phyloP scores from a whole-genome alignment of 1,140 invertebrate genomes.

The Coenobita brevimanus region DNA sequence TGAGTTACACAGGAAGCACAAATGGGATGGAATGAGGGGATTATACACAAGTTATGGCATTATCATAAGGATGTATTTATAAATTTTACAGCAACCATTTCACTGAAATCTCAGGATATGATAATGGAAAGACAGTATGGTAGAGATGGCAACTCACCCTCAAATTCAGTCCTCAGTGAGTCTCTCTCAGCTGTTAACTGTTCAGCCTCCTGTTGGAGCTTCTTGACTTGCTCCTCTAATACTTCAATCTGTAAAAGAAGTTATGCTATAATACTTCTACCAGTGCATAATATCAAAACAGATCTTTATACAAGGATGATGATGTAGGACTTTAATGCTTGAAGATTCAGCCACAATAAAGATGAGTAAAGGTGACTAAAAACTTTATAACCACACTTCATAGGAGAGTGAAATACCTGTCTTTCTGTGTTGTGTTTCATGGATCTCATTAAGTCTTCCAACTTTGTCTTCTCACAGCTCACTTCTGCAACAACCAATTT shows the following conservation, averaged over 20 bases:
- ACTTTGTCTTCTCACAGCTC: conserved; percentile 37
- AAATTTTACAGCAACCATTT: no score
- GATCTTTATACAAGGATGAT: no score
- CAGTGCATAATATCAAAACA: no score
- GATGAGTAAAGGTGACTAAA: no score
- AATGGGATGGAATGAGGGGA: not conserved
- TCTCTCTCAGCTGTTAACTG: conserved; percentile 35
- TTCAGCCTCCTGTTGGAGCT: conserved; percentile 17
- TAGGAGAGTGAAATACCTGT: no score
- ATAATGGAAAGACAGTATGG: not conserved
- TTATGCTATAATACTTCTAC: no score
- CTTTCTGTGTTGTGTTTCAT: conserved; percentile 22
- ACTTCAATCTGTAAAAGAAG: conserved; percentile 44
- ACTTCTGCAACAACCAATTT: conserved; percentile 60
- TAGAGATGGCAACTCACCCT: conserved; percentile 20
- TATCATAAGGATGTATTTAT: not conserved
- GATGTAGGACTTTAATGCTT: no score
- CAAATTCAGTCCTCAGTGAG: conserved; percentile 46
- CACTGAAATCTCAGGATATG: no score
- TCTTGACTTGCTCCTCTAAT: conserved; percentile 51
- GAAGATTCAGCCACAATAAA: no score
- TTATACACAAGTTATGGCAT: no score
- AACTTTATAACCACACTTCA: no score
- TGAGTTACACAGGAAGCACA: no score
- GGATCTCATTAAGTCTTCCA: conserved; percentile 27